A percentile compares a stretch with the other conserved stretches of the same genome.
phyloP scores from a whole-genome alignment of 2,113 vertebrate genomes.

The Phylloscopus trochilus region DNA sequence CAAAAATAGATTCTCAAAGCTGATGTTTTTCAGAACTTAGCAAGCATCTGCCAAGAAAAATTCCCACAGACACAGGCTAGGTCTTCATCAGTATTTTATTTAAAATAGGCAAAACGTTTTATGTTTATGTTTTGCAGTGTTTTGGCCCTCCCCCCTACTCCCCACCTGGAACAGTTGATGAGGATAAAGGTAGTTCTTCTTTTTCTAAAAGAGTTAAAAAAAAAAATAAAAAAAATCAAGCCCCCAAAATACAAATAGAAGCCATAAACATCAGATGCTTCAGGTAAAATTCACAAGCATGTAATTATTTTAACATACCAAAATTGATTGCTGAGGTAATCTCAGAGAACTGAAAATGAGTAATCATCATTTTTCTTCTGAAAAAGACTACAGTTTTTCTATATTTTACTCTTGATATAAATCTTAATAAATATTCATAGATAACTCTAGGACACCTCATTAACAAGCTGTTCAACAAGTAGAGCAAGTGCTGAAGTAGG shows the following conservation, averaged over 20 bases:
- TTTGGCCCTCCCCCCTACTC: neutral
- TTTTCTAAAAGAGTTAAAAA: neutral
- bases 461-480: conserved; percentile 49
- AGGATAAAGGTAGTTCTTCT: neutral
- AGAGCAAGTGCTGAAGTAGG: conserved; percentile 1
- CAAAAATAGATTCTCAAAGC: neutral
- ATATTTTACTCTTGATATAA: conserved; percentile 14
- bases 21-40: neutral
- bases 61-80: neutral
- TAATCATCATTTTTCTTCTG: conserved; percentile 7
- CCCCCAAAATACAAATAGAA: neutral
- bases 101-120: neutral
- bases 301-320: neutral
- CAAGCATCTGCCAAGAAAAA: neutral
- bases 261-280: conserved; percentile 10
- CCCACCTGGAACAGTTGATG: neutral
- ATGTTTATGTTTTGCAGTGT: neutral
- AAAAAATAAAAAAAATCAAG: neutral
- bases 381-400: neutral
- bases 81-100: neutral
- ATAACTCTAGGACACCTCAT: conserved; percentile 31
- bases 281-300: neutral
- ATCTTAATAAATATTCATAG: conserved; percentile 47
- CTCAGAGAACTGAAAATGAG: conserved; percentile 18
- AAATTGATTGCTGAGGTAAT: conserved; percentile 32